phyloP scores from a whole-genome alignment of 2,797 vertebrate species.

The Sebastes trivittatus region DNA sequence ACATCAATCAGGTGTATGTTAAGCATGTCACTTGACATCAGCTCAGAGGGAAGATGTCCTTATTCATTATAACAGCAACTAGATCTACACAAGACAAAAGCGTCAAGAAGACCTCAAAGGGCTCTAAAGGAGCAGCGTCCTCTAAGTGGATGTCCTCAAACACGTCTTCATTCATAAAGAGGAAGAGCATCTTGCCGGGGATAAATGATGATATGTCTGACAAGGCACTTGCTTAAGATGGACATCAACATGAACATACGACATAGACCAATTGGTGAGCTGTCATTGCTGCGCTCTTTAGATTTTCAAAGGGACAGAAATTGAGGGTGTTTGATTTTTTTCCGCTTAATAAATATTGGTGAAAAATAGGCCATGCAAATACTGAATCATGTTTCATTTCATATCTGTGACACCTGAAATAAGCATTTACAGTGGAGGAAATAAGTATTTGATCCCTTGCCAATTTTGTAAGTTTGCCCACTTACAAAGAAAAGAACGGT shows the following conservation, averaged over 20 bases:
- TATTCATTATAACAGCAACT: background rate
- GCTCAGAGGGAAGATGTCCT: background rate
- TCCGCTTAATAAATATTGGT: background rate
- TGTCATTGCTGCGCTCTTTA: background rate
- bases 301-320: background rate
- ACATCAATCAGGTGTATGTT: background rate
- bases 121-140: background rate
- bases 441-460: too few relatives aligned
- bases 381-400: background rate
- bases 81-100: background rate
- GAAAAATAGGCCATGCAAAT: background rate
- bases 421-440: too few relatives aligned
- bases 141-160: constrained; percentile 6
- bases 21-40: background rate
- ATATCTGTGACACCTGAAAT: background rate
- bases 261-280: background rate
- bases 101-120: background rate
- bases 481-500: too few relatives aligned
- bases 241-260: background rate
- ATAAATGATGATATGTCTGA: background rate
- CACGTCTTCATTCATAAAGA: background rate
- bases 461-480: too few relatives aligned
- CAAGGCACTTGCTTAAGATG: background rate
- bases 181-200: background rate
- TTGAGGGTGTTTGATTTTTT: background rate